These are phyloP conservation scores for Pristis pectinata DNA, from an alignment of 2,797 vertebrate genomes.

Conservation along the genomic window DNA sequence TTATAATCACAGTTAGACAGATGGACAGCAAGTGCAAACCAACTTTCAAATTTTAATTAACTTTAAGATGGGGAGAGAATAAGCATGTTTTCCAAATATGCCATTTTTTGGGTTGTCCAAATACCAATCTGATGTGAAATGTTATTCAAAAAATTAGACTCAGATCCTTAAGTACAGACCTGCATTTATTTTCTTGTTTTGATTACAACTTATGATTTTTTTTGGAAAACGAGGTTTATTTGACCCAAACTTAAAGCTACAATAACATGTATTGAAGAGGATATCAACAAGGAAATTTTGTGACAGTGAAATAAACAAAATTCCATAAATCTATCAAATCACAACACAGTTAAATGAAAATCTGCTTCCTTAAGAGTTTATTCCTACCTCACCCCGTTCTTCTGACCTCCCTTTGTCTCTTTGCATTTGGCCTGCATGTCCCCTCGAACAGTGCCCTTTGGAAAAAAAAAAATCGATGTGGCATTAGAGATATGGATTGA, in stretches of 20 bases:
- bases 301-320: background rate
- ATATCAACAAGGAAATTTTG: background rate
- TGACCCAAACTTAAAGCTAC: background rate
- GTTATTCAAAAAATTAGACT: background rate
- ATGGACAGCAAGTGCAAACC: background rate
- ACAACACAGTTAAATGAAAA: background rate
- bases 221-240: background rate
- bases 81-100: background rate
- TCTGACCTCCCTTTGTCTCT: background rate
- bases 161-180: background rate
- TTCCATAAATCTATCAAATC: background rate
- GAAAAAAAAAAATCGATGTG: background rate
- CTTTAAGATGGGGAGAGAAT: background rate
- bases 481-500: background rate
- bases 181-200: background rate
- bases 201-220: background rate
- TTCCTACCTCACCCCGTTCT: constrained; percentile 18
- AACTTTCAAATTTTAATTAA: background rate
- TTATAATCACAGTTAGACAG: background rate
- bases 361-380: background rate
- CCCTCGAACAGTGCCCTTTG: background rate
- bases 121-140: background rate
- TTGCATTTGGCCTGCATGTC: background rate
- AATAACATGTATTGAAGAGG: background rate
- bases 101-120: no score